These are phyloP conservation scores for Scyliorhinus canicula DNA, from an alignment of 2,797 vertebrate species.

Conservation along the genomic window DNA sequence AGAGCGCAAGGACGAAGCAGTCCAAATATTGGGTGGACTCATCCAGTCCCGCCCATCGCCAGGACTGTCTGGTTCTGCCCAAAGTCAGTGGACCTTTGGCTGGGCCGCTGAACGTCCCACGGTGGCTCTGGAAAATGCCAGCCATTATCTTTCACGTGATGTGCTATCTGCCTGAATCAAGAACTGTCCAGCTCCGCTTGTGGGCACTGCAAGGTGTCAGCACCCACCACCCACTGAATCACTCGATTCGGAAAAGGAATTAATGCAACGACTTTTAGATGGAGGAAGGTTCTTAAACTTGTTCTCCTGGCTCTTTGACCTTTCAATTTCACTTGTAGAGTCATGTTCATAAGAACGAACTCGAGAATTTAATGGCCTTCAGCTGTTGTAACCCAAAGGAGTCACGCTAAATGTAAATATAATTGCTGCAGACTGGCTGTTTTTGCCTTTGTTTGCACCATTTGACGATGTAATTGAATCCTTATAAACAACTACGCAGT, in stretches of 20 bases:
- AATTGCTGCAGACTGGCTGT: background rate
- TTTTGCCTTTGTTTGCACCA: background rate
- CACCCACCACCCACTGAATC: background rate
- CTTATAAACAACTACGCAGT: background rate
- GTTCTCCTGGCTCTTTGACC: background rate
- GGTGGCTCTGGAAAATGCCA: no score
- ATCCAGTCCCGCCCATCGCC: no score
- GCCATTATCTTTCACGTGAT: background rate
- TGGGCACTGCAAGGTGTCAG: background rate
- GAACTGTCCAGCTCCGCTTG: background rate
- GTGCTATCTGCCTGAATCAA: background rate
- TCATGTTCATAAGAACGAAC: background rate
- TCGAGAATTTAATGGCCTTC: background rate
- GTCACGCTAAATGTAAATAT: background rate
- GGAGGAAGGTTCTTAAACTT: background rate
- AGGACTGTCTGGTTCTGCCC: no score
- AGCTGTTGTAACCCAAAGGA: background rate
- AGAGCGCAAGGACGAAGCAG: background rate
- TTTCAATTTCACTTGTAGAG: background rate
- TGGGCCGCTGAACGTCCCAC: no score
- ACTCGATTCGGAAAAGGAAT: background rate
- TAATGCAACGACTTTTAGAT: background rate
- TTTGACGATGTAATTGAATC: conserved; percentile 24
- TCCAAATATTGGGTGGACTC: no score
- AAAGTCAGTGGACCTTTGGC: no score